Conservation (phyloP, 2,797 vertebrate species). For the Acrossocheilus wenchowensis region DNA sequence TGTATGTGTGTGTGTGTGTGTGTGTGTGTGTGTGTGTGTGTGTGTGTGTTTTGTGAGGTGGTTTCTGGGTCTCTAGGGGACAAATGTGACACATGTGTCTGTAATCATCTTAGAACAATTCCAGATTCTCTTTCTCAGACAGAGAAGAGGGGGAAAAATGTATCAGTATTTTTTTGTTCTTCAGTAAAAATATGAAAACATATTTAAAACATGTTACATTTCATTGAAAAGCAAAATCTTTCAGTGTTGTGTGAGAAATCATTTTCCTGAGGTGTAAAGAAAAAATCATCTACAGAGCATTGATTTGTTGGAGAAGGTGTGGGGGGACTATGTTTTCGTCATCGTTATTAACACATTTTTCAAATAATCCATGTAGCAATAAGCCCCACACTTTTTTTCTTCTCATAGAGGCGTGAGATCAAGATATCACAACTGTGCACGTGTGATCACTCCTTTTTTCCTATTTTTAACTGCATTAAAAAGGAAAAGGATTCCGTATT, state of each 20-base stretch:
- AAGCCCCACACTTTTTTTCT: background rate
- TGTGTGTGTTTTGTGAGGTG: too few species aligned
- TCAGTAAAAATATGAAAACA: background rate
- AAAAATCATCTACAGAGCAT: background rate
- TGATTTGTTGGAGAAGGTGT: background rate
- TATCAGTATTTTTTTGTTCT: background rate
- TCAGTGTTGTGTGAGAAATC: background rate
- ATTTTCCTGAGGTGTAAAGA: background rate
- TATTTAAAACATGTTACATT: background rate
- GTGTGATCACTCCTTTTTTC: conserved; percentile 6
- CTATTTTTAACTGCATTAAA: conserved; percentile 16
- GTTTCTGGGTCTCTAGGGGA: background rate
- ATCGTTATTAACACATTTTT: conserved; percentile 21
- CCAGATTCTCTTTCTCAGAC: background rate
- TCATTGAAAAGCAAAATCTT: background rate
- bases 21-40: background rate
- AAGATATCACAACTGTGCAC: conserved; percentile 17
- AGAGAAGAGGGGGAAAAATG: background rate
- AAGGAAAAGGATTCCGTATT: background rate
- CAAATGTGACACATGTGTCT: background rate
- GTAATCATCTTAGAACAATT: background rate
- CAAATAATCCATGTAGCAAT: background rate
- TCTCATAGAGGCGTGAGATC: background rate
- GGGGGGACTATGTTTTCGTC: background rate
- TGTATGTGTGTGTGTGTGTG: background rate